These are phyloP conservation scores for Lumbricus terrestris DNA, from an alignment of 2,888 invertebrate species.

Conservation along the genomic window DNA sequence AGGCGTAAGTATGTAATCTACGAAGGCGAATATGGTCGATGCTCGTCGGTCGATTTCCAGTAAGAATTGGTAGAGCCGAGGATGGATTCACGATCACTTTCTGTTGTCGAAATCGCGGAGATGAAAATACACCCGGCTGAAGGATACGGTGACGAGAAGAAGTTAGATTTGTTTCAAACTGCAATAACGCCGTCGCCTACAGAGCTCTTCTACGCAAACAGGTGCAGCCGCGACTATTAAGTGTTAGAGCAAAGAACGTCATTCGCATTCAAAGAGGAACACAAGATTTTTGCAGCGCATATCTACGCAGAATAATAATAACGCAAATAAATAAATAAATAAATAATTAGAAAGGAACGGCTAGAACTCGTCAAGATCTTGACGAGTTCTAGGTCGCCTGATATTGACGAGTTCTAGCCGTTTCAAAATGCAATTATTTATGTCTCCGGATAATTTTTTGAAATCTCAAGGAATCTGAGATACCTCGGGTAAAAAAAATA, in stretches of 20 bases:
- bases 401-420: too few species aligned
- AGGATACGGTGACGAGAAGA: neutral
- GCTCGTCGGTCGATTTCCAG: neutral
- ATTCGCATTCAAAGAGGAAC: neutral
- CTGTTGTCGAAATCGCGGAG: neutral
- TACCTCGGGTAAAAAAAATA: too few species aligned
- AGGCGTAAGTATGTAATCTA: neutral
- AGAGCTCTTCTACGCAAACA: slow-evolving; percentile 4
- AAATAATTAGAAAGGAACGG: too few species aligned
- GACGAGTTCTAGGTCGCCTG: too few species aligned
- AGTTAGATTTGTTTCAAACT: neutral
- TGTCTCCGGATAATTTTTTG: too few species aligned
- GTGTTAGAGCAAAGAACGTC: neutral
- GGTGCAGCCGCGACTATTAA: slow-evolving; percentile 5
- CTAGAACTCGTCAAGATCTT: too few species aligned
- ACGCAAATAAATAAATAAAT: too few species aligned
- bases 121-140: neutral
- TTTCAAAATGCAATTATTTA: too few species aligned
- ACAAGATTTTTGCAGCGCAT: neutral
- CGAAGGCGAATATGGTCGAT: neutral
- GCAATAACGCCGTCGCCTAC: neutral
- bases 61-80: neutral
- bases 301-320: too few species aligned
- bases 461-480: too few species aligned
- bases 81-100: slow-evolving; percentile 3